A percentile compares a stretch with the other conserved stretches of the same genome.
Evolutionary conservation across 2,797 vertebrate genomes (phyloP).

Genomic region (Chaetophractus vellerosus): DNA sequence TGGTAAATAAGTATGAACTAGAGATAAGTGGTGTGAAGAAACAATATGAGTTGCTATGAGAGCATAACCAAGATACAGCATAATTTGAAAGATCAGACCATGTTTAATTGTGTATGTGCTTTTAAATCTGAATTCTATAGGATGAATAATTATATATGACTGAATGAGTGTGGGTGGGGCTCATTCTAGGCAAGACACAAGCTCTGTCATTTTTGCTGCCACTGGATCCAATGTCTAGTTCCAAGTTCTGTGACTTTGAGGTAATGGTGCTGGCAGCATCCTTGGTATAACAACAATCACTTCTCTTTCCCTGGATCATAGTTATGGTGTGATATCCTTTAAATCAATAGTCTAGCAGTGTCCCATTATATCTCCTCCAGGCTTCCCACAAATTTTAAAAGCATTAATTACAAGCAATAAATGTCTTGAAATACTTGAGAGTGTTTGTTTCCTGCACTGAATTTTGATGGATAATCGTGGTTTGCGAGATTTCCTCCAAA

Average conservation of each 20-base stretch:
- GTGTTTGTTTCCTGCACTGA: slow-evolving; percentile 21
- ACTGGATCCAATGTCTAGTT: background rate
- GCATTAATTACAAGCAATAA: background rate
- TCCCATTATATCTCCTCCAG: background rate
- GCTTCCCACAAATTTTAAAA: background rate
- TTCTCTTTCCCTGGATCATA: background rate
- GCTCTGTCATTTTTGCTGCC: background rate
- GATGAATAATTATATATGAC: background rate
- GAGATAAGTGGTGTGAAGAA: background rate
- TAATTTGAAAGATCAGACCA: background rate
- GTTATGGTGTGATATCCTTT: background rate
- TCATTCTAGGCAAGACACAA: background rate
- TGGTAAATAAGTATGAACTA: background rate
- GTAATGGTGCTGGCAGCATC: background rate
- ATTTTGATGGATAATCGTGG: background rate
- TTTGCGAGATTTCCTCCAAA: slow-evolving; percentile 1
- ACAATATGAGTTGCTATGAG: background rate
- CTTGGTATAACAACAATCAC: background rate
- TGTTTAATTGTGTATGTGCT: background rate
- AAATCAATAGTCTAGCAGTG: background rate
- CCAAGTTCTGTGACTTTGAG: background rate
- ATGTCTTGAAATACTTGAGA: background rate
- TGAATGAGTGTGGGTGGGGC: accelerated
- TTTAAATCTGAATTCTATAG: slow-evolving; percentile 33
- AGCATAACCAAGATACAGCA: slow-evolving; percentile 15